Percentiles rank a stretch among this genome's conserved stretches.
These are phyloP conservation scores for Cyrtorhinus lividipennis DNA, from an alignment of 1,140 invertebrate species.

Conservation along the genomic window DNA sequence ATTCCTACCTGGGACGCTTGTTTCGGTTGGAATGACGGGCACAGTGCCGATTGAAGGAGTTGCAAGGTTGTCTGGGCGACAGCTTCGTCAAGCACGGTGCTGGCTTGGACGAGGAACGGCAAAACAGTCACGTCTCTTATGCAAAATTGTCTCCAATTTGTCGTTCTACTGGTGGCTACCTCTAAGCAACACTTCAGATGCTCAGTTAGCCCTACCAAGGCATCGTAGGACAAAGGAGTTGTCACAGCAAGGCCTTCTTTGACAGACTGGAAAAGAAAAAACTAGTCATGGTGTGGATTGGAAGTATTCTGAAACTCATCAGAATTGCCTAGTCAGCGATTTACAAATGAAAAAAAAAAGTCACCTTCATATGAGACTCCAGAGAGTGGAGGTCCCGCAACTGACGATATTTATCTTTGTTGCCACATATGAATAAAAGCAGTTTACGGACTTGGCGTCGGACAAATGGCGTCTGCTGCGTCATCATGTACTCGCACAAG, in stretches of 20 bases:
- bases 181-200: slow-evolving; percentile 89
- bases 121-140: slow-evolving; percentile 57
- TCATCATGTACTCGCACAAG: slow-evolving; percentile 96
- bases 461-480: slow-evolving; percentile 61
- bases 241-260: slow-evolving; percentile 23
- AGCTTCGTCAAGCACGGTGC: slow-evolving; percentile 78
- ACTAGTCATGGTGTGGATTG: no score
- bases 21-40: slow-evolving; percentile 31
- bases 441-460: slow-evolving; percentile 75
- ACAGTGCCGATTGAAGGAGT: slow-evolving; percentile 73
- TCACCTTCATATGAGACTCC: slow-evolving; percentile 61
- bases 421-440: slow-evolving; percentile 83
- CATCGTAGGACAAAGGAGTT: slow-evolving; percentile 52
- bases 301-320: no score
- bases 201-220: slow-evolving; percentile 82
- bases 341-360: no score
- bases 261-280: slow-evolving; percentile 31
- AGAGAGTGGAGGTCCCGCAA: slow-evolving; percentile 82
- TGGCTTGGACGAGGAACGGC: slow-evolving; percentile 60
- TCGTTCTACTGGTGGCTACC: slow-evolving; percentile 74
- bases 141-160: slow-evolving; percentile 93
- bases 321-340: no score
- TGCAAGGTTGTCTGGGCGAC: slow-evolving; percentile 83
- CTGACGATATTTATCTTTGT: slow-evolving; percentile 89
- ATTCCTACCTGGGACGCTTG: slow-evolving; percentile 14